A percentile compares a stretch with the other conserved stretches of the same genome.
Conservation (phyloP, 2,888 invertebrate species). For the Platypus cylindrus region DNA sequence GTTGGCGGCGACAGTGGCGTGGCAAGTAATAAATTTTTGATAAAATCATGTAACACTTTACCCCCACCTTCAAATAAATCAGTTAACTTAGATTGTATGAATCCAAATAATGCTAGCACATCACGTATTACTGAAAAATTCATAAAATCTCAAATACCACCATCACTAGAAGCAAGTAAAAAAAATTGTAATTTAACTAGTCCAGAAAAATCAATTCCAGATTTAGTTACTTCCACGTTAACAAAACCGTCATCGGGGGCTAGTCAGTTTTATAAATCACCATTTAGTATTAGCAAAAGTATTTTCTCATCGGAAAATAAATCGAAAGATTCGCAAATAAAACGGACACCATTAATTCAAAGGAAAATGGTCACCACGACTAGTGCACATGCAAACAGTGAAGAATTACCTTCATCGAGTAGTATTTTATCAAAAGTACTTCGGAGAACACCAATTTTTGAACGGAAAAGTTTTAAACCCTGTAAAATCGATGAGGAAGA, state of each 20-base stretch:
- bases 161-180: too few relatives aligned
- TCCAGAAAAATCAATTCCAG: slow-evolving; percentile 17
- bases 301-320: slow-evolving; percentile 23
- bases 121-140: slow-evolving; percentile 28
- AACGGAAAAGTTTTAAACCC: slow-evolving; percentile 10
- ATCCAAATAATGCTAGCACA: slow-evolving; percentile 17
- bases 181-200: neutral
- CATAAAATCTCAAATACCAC: slow-evolving; percentile 21
- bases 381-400: neutral
- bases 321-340: slow-evolving; percentile 3
- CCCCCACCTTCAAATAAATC: slow-evolving; percentile 14
- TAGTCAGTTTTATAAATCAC: too few relatives aligned
- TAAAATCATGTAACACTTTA: slow-evolving; percentile 15
- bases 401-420: slow-evolving; percentile 2
- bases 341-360: slow-evolving; percentile 21
- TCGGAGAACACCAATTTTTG: slow-evolving; percentile 13
- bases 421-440: slow-evolving; percentile 15
- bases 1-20: slow-evolving; percentile 16
- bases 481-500: slow-evolving; percentile 1
- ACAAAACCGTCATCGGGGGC: too few relatives aligned
- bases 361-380: slow-evolving; percentile 8
- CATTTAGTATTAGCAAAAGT: slow-evolving; percentile 22
- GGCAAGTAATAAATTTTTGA: slow-evolving; percentile 18
- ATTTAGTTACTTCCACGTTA: slow-evolving; percentile 24
- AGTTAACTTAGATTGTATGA: slow-evolving; percentile 25